Evolutionary conservation across 2,113 vertebrate genomes (phyloP).

Genomic region (Melospiza melodia): DNA sequence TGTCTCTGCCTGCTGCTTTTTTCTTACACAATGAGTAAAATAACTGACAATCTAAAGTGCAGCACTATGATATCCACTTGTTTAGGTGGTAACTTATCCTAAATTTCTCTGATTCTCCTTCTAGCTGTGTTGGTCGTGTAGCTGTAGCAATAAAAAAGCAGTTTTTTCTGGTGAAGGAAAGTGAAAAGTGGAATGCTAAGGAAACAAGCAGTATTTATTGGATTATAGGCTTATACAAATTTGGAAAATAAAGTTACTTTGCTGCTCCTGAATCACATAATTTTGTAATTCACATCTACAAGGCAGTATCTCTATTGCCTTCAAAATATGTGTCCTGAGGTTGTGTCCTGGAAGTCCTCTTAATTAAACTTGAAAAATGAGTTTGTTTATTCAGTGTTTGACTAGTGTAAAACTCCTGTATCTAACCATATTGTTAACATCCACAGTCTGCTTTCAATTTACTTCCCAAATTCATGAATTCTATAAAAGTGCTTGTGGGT

Average conservation of each 20-base stretch:
- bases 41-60: not conserved
- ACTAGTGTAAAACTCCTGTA: not conserved
- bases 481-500: conserved; percentile 15
- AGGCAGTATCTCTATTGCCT: not conserved
- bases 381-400: not conserved
- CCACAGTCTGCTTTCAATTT: conserved; percentile 42
- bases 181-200: not conserved
- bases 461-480: conserved; percentile 6
- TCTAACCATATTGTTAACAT: conserved; percentile 39
- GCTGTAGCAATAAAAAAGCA: not conserved
- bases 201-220: not conserved
- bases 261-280: not conserved
- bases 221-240: not conserved
- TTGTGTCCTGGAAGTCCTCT: not conserved
- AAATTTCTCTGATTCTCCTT: not conserved
- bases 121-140: not conserved
- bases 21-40: not conserved
- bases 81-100: not conserved
- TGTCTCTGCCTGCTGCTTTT: not conserved
- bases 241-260: not conserved
- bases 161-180: not conserved
- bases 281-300: not conserved
- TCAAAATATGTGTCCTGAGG: not conserved
- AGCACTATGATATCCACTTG: not conserved
- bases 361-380: not conserved